These are phyloP conservation scores for Drosophila kanekoi DNA, from an alignment of 2,888 invertebrate genomes.

Conservation along the genomic window DNA sequence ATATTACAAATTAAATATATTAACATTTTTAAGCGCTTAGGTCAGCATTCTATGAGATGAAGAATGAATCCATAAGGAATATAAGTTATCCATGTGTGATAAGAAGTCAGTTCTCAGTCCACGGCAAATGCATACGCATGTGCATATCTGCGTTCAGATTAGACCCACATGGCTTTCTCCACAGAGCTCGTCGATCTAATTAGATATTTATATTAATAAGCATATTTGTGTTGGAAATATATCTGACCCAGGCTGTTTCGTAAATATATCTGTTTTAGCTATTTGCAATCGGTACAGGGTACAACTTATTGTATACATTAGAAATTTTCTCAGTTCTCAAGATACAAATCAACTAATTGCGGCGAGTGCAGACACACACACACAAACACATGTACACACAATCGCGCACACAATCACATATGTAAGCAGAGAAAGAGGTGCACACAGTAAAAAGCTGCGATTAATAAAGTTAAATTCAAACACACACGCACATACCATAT, in stretches of 20 bases:
- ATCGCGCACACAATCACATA: background rate
- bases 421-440: background rate
- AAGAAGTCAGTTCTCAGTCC: background rate
- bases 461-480: conserved; percentile 37
- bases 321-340: conserved; percentile 13
- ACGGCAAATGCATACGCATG: no score
- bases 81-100: background rate
- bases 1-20: no score
- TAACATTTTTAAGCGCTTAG: background rate
- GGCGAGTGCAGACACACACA: conserved; percentile 10
- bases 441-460: conserved; percentile 28
- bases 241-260: background rate
- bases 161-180: no score
- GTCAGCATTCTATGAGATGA: no score
- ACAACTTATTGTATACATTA: conserved; percentile 20
- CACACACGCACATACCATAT: background rate
- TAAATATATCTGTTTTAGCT: background rate
- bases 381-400: background rate
- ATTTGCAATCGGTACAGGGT: background rate
- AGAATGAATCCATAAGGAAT: background rate
- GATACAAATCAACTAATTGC: conserved; percentile 20
- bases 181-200: no score
- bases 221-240: background rate
- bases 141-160: no score
- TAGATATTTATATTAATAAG: background rate